Evolutionary conservation across 1,140 invertebrate species (phyloP), one percentile per base, ranked within the genome.

Genomic region (Piezodorus guildinii): DNA sequence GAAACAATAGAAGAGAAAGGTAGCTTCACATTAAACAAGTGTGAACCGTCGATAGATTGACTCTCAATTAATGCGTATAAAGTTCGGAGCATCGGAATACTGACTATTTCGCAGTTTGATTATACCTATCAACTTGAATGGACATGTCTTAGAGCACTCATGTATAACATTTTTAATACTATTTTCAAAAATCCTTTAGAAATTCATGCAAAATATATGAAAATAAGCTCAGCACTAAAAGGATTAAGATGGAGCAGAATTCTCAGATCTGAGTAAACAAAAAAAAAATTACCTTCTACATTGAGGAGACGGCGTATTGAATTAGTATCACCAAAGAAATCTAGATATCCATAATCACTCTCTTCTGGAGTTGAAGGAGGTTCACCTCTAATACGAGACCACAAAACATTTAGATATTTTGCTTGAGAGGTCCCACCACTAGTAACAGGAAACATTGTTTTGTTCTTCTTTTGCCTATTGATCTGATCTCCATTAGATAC

Each of bases 321-420:
- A 23, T 66, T 65, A 16, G 52, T 62, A 58, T 70, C 68, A 52
- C 65, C 66, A 58, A 70, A 69, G 30, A 68, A 70, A 44, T 67
- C 69, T 8, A 68, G 45, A 51, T 70, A 68, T 12, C 65, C 65
- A 21, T 59, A 14, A 5, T 69, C 64, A 17, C 56, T 19, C 3
- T 49, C 59, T 19, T 56, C 49, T 14, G 17, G 43, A 34, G n/a
- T 62, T 25, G 62, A 23, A n/a, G 62, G 16, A 4, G 62, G 43
- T 16, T 25, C 23, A 12, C 61, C 25, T 21, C 9, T 60, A 9
- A 60, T 27, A n/a, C 58, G 39, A 5, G 34, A 49, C 60, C 59
- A 69, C 19, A 68, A 56, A 15, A 66, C 51, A 49, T 64, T 58
- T 21, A 68, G 19, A 34, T 68, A 64, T 39, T 65, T 68, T 15